These are phyloP conservation scores for Zhuqinia jingwanae DNA, from an alignment of 2,888 invertebrate species.

Conservation along the genomic window DNA sequence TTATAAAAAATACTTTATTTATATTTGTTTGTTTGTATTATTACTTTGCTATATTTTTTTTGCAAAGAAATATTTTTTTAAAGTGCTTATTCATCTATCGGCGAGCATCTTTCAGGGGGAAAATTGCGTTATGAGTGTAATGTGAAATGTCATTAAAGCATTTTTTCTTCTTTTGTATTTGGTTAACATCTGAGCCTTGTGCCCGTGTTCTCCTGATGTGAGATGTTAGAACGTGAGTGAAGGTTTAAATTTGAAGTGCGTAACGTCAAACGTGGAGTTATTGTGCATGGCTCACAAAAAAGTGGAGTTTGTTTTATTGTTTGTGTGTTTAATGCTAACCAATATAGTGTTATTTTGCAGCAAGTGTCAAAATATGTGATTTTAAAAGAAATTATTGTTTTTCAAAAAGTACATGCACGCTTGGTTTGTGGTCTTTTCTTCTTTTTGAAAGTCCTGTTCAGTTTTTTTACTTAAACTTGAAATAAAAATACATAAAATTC, in stretches of 20 bases:
- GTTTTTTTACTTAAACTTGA: background rate
- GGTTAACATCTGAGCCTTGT: conserved; percentile 27
- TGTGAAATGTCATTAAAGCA: conserved; percentile 13
- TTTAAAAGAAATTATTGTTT: background rate
- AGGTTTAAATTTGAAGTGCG: background rate
- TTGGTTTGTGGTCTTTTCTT: conserved; percentile 53
- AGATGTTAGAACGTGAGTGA: background rate
- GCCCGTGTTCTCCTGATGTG: background rate
- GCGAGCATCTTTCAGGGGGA: too few relatives aligned
- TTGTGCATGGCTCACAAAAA: background rate
- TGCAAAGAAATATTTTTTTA: conserved; percentile 23
- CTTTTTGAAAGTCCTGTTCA: background rate
- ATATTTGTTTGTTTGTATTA: conserved; percentile 38
- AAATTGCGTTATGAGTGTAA: background rate
- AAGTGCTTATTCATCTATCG: conserved; percentile 35
- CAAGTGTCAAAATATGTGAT: conserved; percentile 21
- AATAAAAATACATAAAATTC: conserved; percentile 5
- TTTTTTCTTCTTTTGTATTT: conserved; percentile 40
- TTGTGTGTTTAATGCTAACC: conserved; percentile 6
- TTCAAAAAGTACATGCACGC: background rate
- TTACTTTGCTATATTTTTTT: background rate
- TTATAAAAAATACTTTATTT: conserved; percentile 18
- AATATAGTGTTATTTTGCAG: conserved; percentile 6
- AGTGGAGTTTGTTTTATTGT: conserved; percentile 2
- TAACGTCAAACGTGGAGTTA: background rate